These are phyloP conservation scores for Todiramphus chloris DNA, from an alignment of 2,113 vertebrate genomes.

Conservation along the genomic window DNA sequence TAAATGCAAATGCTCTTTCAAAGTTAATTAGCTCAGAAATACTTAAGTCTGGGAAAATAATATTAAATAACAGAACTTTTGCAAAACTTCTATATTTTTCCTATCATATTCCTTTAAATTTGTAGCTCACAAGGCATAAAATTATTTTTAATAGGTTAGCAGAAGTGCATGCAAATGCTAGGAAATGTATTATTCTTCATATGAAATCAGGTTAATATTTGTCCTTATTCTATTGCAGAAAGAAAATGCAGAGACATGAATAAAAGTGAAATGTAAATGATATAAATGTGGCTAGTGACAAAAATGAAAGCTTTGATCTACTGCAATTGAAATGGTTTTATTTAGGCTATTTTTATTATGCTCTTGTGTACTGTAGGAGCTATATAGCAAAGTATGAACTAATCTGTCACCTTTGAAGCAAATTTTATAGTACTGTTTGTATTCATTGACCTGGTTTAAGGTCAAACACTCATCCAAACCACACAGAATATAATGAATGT, in stretches of 20 bases:
- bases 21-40: conserved; percentile 37
- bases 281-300: background rate
- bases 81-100: background rate
- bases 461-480: accelerated
- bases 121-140: background rate
- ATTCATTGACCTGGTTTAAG: background rate
- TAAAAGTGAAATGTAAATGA: background rate
- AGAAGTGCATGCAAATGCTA: background rate
- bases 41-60: background rate
- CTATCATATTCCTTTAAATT: background rate
- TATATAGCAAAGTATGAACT: background rate
- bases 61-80: conserved; percentile 9
- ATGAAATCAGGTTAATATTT: background rate
- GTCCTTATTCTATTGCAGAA: background rate
- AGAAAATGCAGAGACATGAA: background rate
- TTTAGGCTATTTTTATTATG: background rate
- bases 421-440: background rate
- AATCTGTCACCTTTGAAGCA: background rate
- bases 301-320: background rate
- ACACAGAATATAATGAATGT: accelerated
- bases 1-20: conserved; percentile 25
- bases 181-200: background rate
- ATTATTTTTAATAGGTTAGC: background rate
- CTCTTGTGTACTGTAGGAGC: background rate
- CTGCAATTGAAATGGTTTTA: background rate